Conservation (phyloP, 2,113 vertebrate species). For the Spea bombifrons region DNA sequence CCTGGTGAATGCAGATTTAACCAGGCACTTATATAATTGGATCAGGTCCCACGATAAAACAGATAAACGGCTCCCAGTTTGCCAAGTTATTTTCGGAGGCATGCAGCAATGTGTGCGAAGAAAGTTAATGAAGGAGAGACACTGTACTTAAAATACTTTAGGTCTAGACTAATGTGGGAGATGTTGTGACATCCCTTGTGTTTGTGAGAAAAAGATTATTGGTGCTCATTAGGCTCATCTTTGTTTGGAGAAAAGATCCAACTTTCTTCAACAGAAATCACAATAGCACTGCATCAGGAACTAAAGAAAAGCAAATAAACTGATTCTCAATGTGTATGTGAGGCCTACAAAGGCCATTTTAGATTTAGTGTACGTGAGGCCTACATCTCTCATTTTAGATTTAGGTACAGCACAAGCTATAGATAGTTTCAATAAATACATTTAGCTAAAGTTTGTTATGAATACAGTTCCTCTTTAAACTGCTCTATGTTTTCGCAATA, state of each 20-base stretch:
- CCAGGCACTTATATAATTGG: slow-evolving; percentile 95
- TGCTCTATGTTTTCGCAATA: too few relatives aligned
- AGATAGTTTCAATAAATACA: too few relatives aligned
- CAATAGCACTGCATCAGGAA: too few relatives aligned
- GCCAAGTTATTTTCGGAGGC: slow-evolving; percentile 85
- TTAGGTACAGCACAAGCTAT: too few relatives aligned
- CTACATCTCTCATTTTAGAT: too few relatives aligned
- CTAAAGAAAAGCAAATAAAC: too few relatives aligned
- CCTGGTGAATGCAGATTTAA: slow-evolving; percentile 87
- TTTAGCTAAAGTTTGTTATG: too few relatives aligned
- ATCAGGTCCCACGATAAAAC: slow-evolving; percentile 91
- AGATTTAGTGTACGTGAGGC: too few relatives aligned
- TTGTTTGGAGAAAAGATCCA: neutral
- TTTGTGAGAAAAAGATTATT: slow-evolving; percentile 33
- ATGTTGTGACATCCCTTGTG: slow-evolving; percentile 27
- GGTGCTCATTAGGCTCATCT: slow-evolving; percentile 29
- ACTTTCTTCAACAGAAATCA: neutral
- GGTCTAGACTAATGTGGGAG: slow-evolving; percentile 53
- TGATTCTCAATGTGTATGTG: too few relatives aligned
- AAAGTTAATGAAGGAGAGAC: slow-evolving; percentile 69
- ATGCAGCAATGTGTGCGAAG: slow-evolving; percentile 71
- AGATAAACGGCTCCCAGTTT: slow-evolving; percentile 83
- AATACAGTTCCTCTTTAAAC: too few relatives aligned
- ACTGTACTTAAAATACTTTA: slow-evolving; percentile 62
- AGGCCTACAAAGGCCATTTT: too few relatives aligned